Evolutionary conservation across 2,113 vertebrate species (phyloP), one percentile per base, ranked within the genome.

Genomic region (Peucedramus taeniatus): DNA sequence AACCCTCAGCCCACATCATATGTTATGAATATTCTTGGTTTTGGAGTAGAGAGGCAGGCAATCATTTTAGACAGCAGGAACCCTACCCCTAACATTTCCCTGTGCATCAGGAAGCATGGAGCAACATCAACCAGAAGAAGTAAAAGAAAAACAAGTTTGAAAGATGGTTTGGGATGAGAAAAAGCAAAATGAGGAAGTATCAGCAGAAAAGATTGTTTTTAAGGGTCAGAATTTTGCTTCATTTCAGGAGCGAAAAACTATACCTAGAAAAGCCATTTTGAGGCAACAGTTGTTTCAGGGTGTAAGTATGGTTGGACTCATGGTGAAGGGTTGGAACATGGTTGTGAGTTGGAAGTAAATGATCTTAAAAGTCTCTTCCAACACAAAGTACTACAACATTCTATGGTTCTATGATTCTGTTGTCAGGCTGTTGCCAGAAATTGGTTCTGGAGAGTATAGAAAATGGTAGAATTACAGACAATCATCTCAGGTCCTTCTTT

Each of bases 21-120:
- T 91, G 65, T 93, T 95, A 87, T 23, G 42, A 96, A 91, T 94
- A 83, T 90, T 92, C 50, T 93, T 69, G 5, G 5, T 60, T 94
- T 68, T 53, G 54, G 70, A 75, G 33, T 59, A 83, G 23, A 92
- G 65, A 77, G 19, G 16, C 24, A 40, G 37, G 45, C 63, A 91
- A 35, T 83, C 26, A 65, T 57, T 94, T 94, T 16, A 66, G 54
- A 68, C 66, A 72, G 54, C 75, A 51, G 76, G 51, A 90, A 42
- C 13, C 17, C 50, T 90, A 53, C 19, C 18, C 60, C 47, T 77
- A n/a, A 59, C 15, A 15, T 59, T 82, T 84, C 24, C 30, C 31
- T 59, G 59, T 49, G 50, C 0, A 1, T 75, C 66, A 76, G n/a
- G n/a, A 74, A 92, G 31, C 44, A 24, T 39, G 39, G 33, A 70